phyloP scores from a whole-genome alignment of 2,113 vertebrate species.

The Himantopus leucocephalus region DNA sequence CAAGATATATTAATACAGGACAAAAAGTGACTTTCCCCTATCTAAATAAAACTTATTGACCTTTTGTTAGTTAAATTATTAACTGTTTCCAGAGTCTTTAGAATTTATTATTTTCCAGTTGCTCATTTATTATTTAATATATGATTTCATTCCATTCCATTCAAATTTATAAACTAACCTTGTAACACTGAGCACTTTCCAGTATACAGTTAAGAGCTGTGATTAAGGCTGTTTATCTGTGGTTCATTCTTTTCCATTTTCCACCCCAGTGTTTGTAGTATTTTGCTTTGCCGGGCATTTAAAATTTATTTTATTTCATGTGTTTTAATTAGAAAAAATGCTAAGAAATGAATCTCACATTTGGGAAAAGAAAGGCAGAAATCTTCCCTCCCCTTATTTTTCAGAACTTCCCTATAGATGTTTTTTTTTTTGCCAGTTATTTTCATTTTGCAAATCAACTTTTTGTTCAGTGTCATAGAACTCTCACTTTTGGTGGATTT shows the following conservation, averaged over 20 bases:
- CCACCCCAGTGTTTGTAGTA: not conserved
- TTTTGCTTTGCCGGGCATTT: not conserved
- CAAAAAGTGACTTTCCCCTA: not conserved
- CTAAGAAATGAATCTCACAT: not conserved
- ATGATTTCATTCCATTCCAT: not conserved
- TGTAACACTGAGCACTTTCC: not conserved
- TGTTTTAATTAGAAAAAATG: not conserved
- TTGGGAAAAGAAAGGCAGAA: not conserved
- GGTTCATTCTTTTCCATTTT: not conserved
- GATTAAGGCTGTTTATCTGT: conserved; percentile 36
- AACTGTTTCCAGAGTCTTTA: not conserved
- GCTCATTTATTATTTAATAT: not conserved
- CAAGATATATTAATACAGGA: not conserved
- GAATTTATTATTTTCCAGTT: not conserved
- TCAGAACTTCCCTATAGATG: not conserved
- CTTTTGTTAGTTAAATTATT: not conserved
- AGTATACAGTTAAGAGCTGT: not conserved
- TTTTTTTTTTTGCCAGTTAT: not conserved
- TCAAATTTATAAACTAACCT: not conserved
- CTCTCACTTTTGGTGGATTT: not conserved
- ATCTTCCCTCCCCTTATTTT: not conserved
- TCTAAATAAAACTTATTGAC: not conserved
- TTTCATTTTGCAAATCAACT: not conserved
- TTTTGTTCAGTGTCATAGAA: not conserved
- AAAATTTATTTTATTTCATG: not conserved